Evolutionary conservation across 2,113 vertebrate species (phyloP), one percentile per base, ranked within the genome.

Genomic region (Piaya cayana): DNA sequence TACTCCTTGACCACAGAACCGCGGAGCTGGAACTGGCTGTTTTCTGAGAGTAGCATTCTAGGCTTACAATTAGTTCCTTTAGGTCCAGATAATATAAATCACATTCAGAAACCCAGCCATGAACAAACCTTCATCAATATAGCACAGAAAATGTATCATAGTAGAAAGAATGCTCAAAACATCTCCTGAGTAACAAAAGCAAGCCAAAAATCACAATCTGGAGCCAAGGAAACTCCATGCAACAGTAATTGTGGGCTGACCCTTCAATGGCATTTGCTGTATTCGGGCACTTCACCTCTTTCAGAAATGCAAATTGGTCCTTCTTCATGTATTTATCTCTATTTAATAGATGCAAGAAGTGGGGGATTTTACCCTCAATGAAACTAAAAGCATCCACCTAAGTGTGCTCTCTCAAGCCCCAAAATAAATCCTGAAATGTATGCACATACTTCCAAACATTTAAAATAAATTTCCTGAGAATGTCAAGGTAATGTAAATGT

Each of bases 1-100:
- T 2, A 71, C 22, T 64, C 36, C 30, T 50, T 30, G 22, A 58
- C 13, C 59, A 43, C 0, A 11, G 36, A 76, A 77, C 2, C 0
- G 0, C 77, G 37, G 19, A 86, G 43, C 43, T 68, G 53, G 75
- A 79, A 79, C 37, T 69, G 63, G n/a, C n/a, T 70, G 67, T 72
- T 32, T 75, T 60, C 39, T 76, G 13, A 47, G 8, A 49, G 42
- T 21, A n/a, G 20, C 76, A 32, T 58, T 81, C n/a, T 25, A 42
- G 52, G 12, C 34, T 53, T 69, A 85, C 9, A 52, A 4, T 32
- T 16, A 82, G 6, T 15, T 56, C 70, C 34, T 52, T 34, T 60
- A 15, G 30, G 32, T 60, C 29, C 70, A 67, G 42, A 64, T 30
- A 37, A 59, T 8, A 50, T 16, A 79, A 82, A 52, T 29, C 4